Evolutionary conservation across 2,888 invertebrate species (phyloP), one percentile per base, ranked within the genome.

Genomic region (Phaonia tiefii): DNA sequence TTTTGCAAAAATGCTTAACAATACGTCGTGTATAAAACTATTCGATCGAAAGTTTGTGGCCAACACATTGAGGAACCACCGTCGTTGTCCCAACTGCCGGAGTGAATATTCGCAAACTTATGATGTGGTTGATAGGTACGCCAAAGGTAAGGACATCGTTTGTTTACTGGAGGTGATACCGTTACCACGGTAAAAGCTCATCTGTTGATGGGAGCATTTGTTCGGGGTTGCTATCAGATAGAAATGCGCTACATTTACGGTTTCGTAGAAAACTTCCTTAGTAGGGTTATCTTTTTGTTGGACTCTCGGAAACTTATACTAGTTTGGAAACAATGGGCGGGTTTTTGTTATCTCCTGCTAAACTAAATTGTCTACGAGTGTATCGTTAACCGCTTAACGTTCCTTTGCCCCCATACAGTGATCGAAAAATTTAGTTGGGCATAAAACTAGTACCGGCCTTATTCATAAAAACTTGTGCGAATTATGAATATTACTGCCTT

Each of bases 31-130:
- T 49, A 63, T 83, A 0, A 85, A 85, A 72, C 80, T 86, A 0
- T 89, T 89, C 25, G 89, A 88, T 83, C 86, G 84, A 17, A 86
- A 86, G 56, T 89, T 88, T 79, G 85, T 88, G 69, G 86, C 87
- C 1, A 75, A 83, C 0, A 84, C 87, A 42, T 82, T 89, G 54
- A 85, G 85, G 2, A 85, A 83, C 75, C 74, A 84, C 22, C 71
- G 86, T 10, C 83, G 85, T 8, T 89, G 90, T 75, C 86, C 85
- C 11, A 89, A 87, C 60, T 89, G 90, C 66, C 70, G 66, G 1
- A 83, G 67, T 60, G 85, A 85, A 44, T 89, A 84, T 82, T 84
- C 86, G 1, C 74, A 69, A 20, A 72, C 26, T 2, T 73, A 78
- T 66, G 60, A 79, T 69, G 8, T n/a, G 7, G 15, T 4, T 7